These are phyloP conservation scores for Cylindroiulus punctatus DNA, from an alignment of 2,888 invertebrate species.

Conservation along the genomic window DNA sequence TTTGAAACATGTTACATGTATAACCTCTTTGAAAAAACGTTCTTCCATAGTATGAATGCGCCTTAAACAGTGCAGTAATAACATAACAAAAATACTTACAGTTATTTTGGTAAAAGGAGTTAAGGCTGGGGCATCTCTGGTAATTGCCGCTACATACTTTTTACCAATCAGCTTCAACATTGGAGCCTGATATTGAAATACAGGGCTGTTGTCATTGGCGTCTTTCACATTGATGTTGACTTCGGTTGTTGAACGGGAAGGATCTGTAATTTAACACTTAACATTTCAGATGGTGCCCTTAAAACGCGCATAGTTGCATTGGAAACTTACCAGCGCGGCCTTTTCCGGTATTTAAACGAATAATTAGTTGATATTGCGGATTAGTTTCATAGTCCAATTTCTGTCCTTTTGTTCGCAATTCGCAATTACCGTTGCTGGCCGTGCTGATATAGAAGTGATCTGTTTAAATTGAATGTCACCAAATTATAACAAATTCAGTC, in stretches of 20 bases:
- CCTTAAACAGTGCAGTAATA: too few relatives aligned
- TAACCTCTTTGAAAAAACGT: too few relatives aligned
- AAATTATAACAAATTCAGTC: too few relatives aligned
- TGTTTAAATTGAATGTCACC: slow-evolving; percentile 63
- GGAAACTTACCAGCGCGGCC: background rate
- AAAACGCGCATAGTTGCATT: too few relatives aligned
- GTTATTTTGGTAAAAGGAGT: slow-evolving; percentile 82
- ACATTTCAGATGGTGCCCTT: too few relatives aligned
- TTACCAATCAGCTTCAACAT: slow-evolving; percentile 71
- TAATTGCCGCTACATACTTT: slow-evolving; percentile 82
- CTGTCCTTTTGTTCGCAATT: slow-evolving; percentile 74
- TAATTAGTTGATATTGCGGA: slow-evolving; percentile 72
- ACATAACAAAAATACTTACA: slow-evolving; percentile 65
- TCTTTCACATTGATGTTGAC: slow-evolving; percentile 85
- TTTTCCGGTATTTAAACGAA: slow-evolving; percentile 60
- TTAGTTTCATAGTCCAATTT: slow-evolving; percentile 81
- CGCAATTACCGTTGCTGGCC: slow-evolving; percentile 81
- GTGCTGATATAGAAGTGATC: slow-evolving; percentile 78
- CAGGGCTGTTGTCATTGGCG: slow-evolving; percentile 88
- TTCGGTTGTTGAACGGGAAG: slow-evolving; percentile 64
- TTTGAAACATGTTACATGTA: too few relatives aligned
- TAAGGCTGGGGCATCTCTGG: slow-evolving; percentile 76
- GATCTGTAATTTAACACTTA: slow-evolving; percentile 57
- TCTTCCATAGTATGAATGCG: too few relatives aligned
- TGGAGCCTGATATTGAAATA: slow-evolving; percentile 78